Evolutionary conservation across 2,888 invertebrate genomes (phyloP), one percentile per base, ranked within the genome.

Genomic region (Limenitis camilla): DNA sequence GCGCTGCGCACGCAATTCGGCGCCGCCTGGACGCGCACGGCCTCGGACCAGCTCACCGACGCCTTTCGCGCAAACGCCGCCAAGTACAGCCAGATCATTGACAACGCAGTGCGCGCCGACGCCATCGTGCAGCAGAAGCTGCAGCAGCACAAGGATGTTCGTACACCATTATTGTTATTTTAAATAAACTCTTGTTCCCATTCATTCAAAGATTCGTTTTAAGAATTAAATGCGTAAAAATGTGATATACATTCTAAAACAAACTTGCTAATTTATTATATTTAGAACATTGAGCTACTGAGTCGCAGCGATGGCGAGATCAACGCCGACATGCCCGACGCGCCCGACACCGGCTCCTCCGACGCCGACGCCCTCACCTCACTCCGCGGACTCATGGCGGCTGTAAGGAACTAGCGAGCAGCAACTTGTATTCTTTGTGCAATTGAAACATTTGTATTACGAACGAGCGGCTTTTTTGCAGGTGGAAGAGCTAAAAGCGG

Each of bases 71-170:
- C 92, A 47, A 98, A 98, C 87, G 91, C 94, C n/a, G 90, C 91
- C 66, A 98, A 98, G 83, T 99, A 99, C 85, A 90, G 95, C 33
- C 93, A 93, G 76, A 97, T 98, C 70, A 94, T 99, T 62, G 93
- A 94, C 76, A 98, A 96, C 74, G 98, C 98, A 36, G 91, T 95
- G 60, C 85, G 89, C 67, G 92, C 92, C 44, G 96, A 97, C 81
- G 89, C 91, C 84, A 91, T 94, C 65, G 96, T 99, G 60, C 92
- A 93, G 62, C 93, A 94, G 65, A 98, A 97, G 86, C 97, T 94
- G 76, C 92, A 92, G 61, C 84, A 86, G 31, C 94, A 98, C 78
- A 89, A 89, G 61, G 88, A 85, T 61, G 81, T 78, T n/a, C 29
- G 45, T 38, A 5, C 19, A 19, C 19, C 3, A 19, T 19, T 19